These are phyloP conservation scores for Mobula hypostoma DNA, from an alignment of 2,113 vertebrate genomes.

Conservation along the genomic window DNA sequence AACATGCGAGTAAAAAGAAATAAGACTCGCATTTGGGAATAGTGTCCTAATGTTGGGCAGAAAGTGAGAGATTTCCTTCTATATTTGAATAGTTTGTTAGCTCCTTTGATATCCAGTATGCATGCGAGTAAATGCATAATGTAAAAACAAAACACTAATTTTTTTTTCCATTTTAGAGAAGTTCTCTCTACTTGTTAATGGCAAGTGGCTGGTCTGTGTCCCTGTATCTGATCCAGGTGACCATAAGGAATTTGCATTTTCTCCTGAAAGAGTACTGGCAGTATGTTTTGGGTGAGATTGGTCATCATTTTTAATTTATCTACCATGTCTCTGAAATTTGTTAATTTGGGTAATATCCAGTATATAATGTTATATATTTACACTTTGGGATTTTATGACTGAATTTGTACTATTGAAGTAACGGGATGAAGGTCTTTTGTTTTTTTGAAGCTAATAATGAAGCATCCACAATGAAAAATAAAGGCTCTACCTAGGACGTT, in stretches of 20 bases:
- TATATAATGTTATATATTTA: not conserved
- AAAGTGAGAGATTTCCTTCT: not conserved
- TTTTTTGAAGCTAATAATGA: not conserved
- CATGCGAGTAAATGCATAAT: not conserved
- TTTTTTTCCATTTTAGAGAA: constrained; percentile 64
- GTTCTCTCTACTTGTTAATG: constrained; percentile 78
- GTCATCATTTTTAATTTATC: not conserved
- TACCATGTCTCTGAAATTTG: not conserved
- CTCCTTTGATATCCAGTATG: not conserved
- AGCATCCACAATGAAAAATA: not conserved
- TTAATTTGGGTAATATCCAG: not conserved
- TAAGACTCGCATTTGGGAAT: not conserved
- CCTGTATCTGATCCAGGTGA: constrained; percentile 83
- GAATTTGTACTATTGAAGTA: not conserved
- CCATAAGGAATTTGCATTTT: constrained; percentile 74
- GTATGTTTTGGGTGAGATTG: constrained; percentile 69
- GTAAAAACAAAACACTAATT: not conserved
- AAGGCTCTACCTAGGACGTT: not conserved
- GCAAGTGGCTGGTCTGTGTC: constrained; percentile 93
- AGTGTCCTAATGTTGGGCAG: not conserved
- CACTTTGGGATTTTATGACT: not conserved
- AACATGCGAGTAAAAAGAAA: not conserved
- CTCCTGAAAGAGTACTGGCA: constrained; percentile 83
- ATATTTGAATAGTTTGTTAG: not conserved
- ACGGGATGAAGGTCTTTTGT: not conserved